Percentiles rank a stretch among this genome's conserved stretches.
phyloP scores from a whole-genome alignment of 2,797 vertebrate genomes.

The Bryconaethiops microstoma region DNA sequence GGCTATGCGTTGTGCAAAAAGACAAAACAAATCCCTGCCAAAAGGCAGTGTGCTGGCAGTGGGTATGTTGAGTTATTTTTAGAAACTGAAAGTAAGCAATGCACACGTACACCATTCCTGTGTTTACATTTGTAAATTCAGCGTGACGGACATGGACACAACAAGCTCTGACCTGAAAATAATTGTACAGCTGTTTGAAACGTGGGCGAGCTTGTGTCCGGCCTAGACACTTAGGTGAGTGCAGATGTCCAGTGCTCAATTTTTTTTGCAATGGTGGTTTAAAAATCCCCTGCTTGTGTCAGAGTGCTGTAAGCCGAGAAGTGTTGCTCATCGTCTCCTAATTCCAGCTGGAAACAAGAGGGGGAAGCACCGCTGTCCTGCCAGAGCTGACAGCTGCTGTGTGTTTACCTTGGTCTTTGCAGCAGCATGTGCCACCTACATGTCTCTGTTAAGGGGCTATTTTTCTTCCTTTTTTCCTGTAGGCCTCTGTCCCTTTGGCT shows the following conservation, averaged over 20 bases:
- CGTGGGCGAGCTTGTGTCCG: background rate
- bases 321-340: constrained; percentile 75
- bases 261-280: constrained; percentile 63
- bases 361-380: constrained; percentile 76
- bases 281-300: constrained; percentile 80
- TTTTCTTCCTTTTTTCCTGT: constrained; percentile 29
- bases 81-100: background rate
- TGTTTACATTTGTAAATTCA: constrained; percentile 10
- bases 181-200: background rate
- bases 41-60: background rate
- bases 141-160: constrained; percentile 1
- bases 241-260: constrained; percentile 64
- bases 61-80: background rate
- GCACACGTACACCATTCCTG: background rate
- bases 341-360: constrained; percentile 75
- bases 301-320: constrained; percentile 74
- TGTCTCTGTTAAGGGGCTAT: background rate
- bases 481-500: constrained; percentile 57
- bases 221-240: constrained; percentile 44
- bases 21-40: background rate
- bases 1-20: too few relatives aligned
- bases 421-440: constrained; percentile 2
- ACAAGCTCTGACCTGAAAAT: background rate
- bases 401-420: constrained; percentile 61
- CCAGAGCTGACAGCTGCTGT: constrained; percentile 67